Percentiles rank a stretch among this genome's conserved stretches.
Conservation (phyloP, 2,113 vertebrate genomes). For the Tylochromis polylepis region DNA sequence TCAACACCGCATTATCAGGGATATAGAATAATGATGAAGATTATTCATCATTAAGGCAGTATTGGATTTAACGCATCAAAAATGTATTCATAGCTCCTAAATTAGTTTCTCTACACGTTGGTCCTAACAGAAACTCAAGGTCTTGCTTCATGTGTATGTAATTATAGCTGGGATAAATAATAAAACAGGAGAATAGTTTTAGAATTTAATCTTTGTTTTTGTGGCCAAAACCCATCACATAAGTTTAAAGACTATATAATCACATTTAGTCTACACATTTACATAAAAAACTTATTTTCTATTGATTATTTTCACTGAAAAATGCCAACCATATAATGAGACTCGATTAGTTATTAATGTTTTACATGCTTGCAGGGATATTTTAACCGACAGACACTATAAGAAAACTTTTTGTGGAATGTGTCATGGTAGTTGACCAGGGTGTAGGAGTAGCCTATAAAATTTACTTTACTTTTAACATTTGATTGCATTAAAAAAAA, state of each 20-base stretch:
- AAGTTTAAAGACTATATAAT: not conserved
- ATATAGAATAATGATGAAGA: constrained; percentile 68
- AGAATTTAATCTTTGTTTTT: constrained; percentile 8
- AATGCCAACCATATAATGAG: not conserved
- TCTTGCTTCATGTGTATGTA: constrained; percentile 37
- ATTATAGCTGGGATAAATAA: constrained; percentile 22
- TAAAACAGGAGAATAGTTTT: constrained; percentile 2
- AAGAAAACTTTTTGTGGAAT: not conserved
- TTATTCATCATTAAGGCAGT: constrained; percentile 66
- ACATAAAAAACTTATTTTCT: not conserved
- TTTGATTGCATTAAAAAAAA: not conserved
- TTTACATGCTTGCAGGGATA: not conserved
- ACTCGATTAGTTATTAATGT: not conserved
- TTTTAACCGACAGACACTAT: not conserved
- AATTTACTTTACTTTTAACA: not conserved
- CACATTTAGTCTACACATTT: not conserved
- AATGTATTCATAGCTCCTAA: constrained; percentile 57
- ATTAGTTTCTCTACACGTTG: constrained; percentile 51
- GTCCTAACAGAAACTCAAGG: constrained; percentile 52
- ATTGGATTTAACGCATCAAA: constrained; percentile 66
- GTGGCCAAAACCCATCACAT: not conserved
- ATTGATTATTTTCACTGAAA: not conserved
- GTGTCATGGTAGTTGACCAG: not conserved
- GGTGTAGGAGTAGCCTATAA: not conserved
- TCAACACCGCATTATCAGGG: constrained; percentile 43